Evolutionary conservation across 2,797 vertebrate genomes (phyloP), one percentile per base, ranked within the genome.

Genomic region (Discoglossus pictus): DNA sequence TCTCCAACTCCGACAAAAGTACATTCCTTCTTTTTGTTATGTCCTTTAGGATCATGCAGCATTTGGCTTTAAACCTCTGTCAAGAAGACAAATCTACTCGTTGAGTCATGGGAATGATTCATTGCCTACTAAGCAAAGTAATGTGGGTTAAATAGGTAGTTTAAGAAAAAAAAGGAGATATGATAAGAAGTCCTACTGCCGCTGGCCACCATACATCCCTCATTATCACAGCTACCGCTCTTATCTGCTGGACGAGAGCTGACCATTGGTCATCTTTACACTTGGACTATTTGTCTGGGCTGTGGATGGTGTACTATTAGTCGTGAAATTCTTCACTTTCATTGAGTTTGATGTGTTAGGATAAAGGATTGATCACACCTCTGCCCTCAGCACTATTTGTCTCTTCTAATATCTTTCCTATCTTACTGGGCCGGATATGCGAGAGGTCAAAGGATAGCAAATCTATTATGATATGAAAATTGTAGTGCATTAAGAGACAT

Each of bases 81-180:
- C 68, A 71, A 59, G 46, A 64, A 56, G 68, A 71, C 58, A 52
- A 50, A 71, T 71, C 61, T 51, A 44, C 53, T 59, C 21, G 68
- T 59, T 71, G 68, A 71, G 68, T 58, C 53, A 65, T 46, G 48
- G 53, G 68, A 46, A 71, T 71, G 68, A 71, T 71, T 51, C 56
- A 71, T 71, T 50, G 47, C 16, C 61, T 65, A 51, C 54, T 71
- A 64, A 71, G 65, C 68, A 56, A 64, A 56, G 52, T 71, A 70
- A 71, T 71, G 53, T 61, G 46, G 46, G 51, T 71, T 71, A 64
- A 71, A 52, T 59, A 59, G 61, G 42, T 52, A 53, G 42, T 48
- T 54, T 62, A 21, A 24, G 15, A 50, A 56, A 42, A 27, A 42
- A 48, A 35, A 38, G 10, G 13, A 63, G 50, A 42, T 54, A n/a